Base-by-base conservation (phyloP, 2,797 vertebrate genomes). In the Heliangelus exortis region DNA sequence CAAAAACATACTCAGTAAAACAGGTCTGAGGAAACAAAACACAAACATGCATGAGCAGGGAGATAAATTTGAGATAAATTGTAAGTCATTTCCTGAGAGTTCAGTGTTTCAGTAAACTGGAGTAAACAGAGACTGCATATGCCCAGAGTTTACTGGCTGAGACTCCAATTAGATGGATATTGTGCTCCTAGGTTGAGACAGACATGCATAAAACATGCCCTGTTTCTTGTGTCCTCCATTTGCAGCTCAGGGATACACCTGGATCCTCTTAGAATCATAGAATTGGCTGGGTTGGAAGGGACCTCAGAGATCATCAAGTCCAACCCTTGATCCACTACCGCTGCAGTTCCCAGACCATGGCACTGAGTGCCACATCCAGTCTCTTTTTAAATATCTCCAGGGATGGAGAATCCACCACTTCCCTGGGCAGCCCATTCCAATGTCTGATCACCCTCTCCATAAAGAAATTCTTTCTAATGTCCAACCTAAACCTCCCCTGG, bases 61-160 rank as follows among this genome's bases (percentile, higher is more conserved):
- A 94, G 66, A 93, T 92, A 91, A 91, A 92, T 92, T 41, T 84
- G 69, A 89, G 91, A 86, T 73, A 88, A 95, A 92, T 31, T 75
- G 20, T 69, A 92, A 93, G 77, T 66, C 28, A 74, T 86, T 86
- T 93, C 73, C 55, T 75, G 67, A 45, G 75, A 86, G 71, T 81
- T 92, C 69, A 83, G 2, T 26, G 50, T 53, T 79, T 91, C 43
- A 34, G 47, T 58, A 84, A 94, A 82, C 55, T 63, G 2, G 34
- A 58, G 45, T 31, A 78, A 92, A 78, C 21, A 71, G 81, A 67
- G 65, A 39, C 45, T 65, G 51, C 2, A 2, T 61, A 73, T 17
- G 55, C 58, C 62, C 69, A 80, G 66, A 87, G 75, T 0, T 18
- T 33, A 55, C n/a, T 39, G 62, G 19, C 51, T 89, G 69, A 78